These are phyloP conservation scores for Leptinotarsa haldemani DNA, from an alignment of 2,888 invertebrate genomes.

Conservation along the genomic window DNA sequence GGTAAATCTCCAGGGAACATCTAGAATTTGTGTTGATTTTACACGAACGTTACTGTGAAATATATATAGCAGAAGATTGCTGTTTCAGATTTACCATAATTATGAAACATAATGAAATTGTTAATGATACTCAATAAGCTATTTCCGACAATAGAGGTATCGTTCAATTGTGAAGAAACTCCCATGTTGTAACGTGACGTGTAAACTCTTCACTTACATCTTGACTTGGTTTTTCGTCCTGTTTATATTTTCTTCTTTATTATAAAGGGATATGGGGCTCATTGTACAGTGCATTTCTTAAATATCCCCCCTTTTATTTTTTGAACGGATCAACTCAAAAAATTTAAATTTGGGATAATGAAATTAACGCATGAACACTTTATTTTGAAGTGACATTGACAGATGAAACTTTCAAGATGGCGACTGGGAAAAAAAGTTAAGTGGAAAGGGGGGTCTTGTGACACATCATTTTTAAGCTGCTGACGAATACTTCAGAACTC, in stretches of 20 bases:
- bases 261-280: no score
- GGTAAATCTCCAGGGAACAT: slow-evolving; percentile 27
- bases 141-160: slow-evolving; percentile 24
- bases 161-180: slow-evolving; percentile 22
- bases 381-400: no score
- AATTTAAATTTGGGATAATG: no score
- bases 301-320: no score
- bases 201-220: background rate
- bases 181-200: background rate
- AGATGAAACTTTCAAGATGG: no score
- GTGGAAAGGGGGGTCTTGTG: no score
- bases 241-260: background rate
- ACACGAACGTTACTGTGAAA: slow-evolving; percentile 24
- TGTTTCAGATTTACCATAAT: slow-evolving; percentile 25
- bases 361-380: no score
- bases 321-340: no score
- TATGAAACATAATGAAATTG: slow-evolving; percentile 27
- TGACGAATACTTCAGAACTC: no score
- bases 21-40: slow-evolving; percentile 18
- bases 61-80: slow-evolving; percentile 26
- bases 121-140: slow-evolving; percentile 24
- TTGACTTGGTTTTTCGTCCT: background rate
- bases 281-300: no score
- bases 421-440: no score
- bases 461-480: no score